These are phyloP conservation scores for Uloborus plumipes DNA, from an alignment of 2,888 invertebrate species.

Conservation along the genomic window DNA sequence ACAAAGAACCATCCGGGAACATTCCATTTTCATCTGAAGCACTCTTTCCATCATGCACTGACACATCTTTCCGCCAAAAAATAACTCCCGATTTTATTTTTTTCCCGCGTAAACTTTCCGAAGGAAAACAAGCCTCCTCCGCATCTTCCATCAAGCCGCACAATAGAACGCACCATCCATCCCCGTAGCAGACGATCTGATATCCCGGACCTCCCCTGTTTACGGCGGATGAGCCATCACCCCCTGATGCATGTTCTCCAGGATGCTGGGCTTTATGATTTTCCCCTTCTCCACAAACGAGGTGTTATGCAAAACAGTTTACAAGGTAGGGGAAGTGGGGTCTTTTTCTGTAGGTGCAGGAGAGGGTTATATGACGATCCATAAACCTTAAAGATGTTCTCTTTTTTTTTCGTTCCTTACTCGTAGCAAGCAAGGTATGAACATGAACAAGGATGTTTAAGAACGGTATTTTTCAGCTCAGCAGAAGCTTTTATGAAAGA, in stretches of 20 bases:
- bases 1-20: too few relatives aligned
- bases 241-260: conserved; percentile 27
- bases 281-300: conserved; percentile 5
- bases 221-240: conserved; percentile 27
- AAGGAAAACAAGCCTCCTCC: too few relatives aligned
- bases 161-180: conserved; percentile 23
- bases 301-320: conserved; percentile 57
- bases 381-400: conserved; percentile 3
- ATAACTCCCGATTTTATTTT: too few relatives aligned
- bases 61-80: conserved; percentile 13
- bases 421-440: too few relatives aligned
- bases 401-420: too few relatives aligned
- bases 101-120: too few relatives aligned
- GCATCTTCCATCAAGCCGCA: conserved; percentile 53
- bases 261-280: not conserved
- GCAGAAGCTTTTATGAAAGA: too few relatives aligned
- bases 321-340: conserved; percentile 33
- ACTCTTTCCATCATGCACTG: conserved; percentile 37
- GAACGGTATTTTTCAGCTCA: too few relatives aligned
- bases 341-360: conserved; percentile 6
- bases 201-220: conserved; percentile 5
- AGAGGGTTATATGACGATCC: conserved; percentile 44
- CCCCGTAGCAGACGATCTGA: conserved; percentile 12
- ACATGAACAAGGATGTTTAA: too few relatives aligned
- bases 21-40: too few relatives aligned